These are phyloP conservation scores for Osmerus eperlanus DNA, from an alignment of 2,113 vertebrate species.

Conservation along the genomic window DNA sequence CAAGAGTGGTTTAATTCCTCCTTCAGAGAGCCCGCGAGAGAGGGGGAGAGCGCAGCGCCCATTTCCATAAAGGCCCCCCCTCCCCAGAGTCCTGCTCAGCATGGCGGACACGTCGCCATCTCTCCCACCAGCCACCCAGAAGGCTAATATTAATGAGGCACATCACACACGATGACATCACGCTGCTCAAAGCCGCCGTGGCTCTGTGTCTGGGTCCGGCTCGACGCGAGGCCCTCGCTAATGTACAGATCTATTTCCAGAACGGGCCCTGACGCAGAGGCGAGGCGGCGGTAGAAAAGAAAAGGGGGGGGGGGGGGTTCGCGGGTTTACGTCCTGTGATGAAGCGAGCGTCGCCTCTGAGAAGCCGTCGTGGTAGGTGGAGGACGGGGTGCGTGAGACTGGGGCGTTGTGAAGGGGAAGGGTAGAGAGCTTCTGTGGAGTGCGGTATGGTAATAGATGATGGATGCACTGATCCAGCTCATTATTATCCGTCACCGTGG, in stretches of 20 bases:
- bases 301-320: not conserved
- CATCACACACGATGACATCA: constrained; percentile 1
- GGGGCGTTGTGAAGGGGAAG: not conserved
- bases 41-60: constrained; percentile 10
- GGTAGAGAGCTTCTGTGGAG: not conserved
- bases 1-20: constrained; percentile 18
- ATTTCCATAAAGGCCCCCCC: constrained; percentile 27
- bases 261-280: not conserved
- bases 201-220: not conserved
- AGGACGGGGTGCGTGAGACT: not conserved
- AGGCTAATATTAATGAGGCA: constrained; percentile 14
- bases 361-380: not conserved
- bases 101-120: constrained; percentile 16
- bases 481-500: constrained; percentile 28
- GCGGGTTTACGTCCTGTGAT: not conserved
- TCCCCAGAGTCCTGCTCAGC: constrained; percentile 13
- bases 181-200: not conserved
- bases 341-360: not conserved
- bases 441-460: constrained; percentile 7
- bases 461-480: constrained; percentile 22
- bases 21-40: constrained; percentile 7
- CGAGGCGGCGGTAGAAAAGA: not conserved
- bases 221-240: not conserved
- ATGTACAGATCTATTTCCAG: not conserved
- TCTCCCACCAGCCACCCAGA: not conserved